Base-by-base conservation (phyloP, 2,888 invertebrate species). In the Apodemia hepburni region DNA sequence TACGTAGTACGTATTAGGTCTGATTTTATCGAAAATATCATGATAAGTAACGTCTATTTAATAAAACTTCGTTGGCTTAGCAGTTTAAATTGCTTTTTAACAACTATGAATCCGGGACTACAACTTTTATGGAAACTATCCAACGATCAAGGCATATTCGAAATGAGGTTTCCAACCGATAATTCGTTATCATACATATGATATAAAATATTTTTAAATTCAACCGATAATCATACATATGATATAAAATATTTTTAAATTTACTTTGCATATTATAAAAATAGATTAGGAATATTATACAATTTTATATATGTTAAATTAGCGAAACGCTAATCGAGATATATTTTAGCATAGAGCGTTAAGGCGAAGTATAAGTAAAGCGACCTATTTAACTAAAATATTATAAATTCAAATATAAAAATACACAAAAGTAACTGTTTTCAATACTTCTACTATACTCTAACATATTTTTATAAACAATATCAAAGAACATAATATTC, bases 351-450 rank as follows among this genome's bases (percentile, higher is more conserved):
- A 54, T 22, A 54, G 27, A 27, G 18, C 27, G 11, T 27, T 22
- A 18, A 18, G 27, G 54, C 18, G 15, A 18, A 54, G 15, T 42
- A 42, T 15, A 5, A 42, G 42, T 27, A 27, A 54, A 54, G 18
- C 54, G 54, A 12, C 54, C 51, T 54, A 54, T 54, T 22, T 27
- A 54, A 54, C 22, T 54, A 54, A 22, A 22, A 27, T 27, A 15
- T 15, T 42, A 54, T 54, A 54, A 27, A 54, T 54, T 5, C 27
- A 54, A 54, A 42, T 15, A 15, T 54, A 27, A 54, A 54, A 6
- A 27, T 22, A 54, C 54, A 54, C n/a, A 12, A 54, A 54, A 54
- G 27, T 54, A 54, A 54, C 54, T 54, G 15, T 27, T 54, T 54
- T 54, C 54, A 12, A 54, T 12, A 54, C 54, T 54, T 54, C 15